Conservation (phyloP, 1,140 invertebrate species). For the Ostrea denselamellosa region DNA sequence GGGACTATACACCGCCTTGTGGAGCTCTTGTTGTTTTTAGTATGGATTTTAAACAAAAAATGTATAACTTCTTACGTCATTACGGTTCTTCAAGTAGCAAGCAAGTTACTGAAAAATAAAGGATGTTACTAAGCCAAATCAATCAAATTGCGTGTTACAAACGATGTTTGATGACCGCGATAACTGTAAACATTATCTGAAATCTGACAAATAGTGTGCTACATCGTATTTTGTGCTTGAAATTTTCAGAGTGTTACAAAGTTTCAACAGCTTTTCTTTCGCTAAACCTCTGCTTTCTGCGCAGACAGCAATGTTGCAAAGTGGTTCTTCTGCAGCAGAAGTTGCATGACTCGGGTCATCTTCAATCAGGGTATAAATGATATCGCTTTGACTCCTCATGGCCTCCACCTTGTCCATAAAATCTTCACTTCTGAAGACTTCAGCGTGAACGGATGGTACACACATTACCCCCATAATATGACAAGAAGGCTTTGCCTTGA, state of each 20-base stretch:
- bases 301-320: slow-evolving; percentile 62
- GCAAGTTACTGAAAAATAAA: too few species aligned
- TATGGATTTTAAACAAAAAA: too few species aligned
- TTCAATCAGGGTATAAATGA: slow-evolving; percentile 59
- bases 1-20: too few species aligned
- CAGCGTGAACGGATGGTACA: slow-evolving; percentile 56
- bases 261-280: slow-evolving; percentile 50
- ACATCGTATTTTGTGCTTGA: slow-evolving; percentile 53
- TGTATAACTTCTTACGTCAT: too few species aligned
- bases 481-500: slow-evolving; percentile 21
- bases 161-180: not conserved
- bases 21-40: too few species aligned
- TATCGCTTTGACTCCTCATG: slow-evolving; percentile 43
- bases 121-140: not conserved
- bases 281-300: slow-evolving; percentile 38
- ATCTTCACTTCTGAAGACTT: slow-evolving; percentile 43
- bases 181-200: slow-evolving; percentile 27
- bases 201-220: slow-evolving; percentile 53
- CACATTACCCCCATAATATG: slow-evolving; percentile 66
- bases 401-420: slow-evolving; percentile 8
- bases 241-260: slow-evolving; percentile 55
- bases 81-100: too few species aligned
- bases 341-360: not conserved
- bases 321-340: slow-evolving; percentile 54
- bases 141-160: not conserved